Base-by-base conservation (phyloP, 2,113 vertebrate species). In the Vidua macroura region DNA sequence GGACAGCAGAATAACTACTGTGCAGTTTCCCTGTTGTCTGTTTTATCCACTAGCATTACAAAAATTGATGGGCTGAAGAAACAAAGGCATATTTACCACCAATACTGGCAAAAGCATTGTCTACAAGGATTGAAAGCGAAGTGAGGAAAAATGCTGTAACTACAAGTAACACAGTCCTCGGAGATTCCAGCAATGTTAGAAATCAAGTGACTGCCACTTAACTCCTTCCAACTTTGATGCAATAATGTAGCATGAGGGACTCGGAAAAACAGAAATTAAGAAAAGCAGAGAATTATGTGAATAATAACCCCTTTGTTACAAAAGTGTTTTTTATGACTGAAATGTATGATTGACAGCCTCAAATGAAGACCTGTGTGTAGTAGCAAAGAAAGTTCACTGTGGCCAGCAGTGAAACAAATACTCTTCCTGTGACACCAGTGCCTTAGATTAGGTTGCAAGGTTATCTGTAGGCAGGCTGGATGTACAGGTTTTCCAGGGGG, bases 121-220 rank as follows among this genome's bases (percentile, higher is more conserved):
- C 64, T 88, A 67, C 43, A 24, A 76, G 85, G 93, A 90, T 59
- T 94, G 80, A 92, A 83, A 92, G 31, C 1, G 8, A 88, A 94
- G 76, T 35, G 82, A 95, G 94, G 68, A 90, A 96, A 94, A 87
- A 95, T 91, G 79, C 85, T 94, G 82, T 88, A 96, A 95, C 92
- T 95, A 88, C 85, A 88, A 92, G 90, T 83, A 91, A 92, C 89
- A 85, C 21, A 75, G n/a, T 82, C 93, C 77, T 96, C 8, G 12
- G 95, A 95, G 96, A 95, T 88, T 76, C 74, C 70, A 62, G 23
- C 85, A 72, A 68, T 2, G 13, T 75, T 97, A 94, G 96, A 96
- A 97, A 91, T 83, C 66, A 76, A 86, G 92, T 64, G 79, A 73
- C 93, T 96, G 79, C 74, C 82, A 46, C 77, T 96, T 95, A 94